A percentile compares a stretch with the other conserved stretches of the same genome.
These are phyloP conservation scores for Cassiopea andromeda DNA, from an alignment of 30 jellyfish, hydroid and myxozoan genomes.

Conservation along the genomic window DNA sequence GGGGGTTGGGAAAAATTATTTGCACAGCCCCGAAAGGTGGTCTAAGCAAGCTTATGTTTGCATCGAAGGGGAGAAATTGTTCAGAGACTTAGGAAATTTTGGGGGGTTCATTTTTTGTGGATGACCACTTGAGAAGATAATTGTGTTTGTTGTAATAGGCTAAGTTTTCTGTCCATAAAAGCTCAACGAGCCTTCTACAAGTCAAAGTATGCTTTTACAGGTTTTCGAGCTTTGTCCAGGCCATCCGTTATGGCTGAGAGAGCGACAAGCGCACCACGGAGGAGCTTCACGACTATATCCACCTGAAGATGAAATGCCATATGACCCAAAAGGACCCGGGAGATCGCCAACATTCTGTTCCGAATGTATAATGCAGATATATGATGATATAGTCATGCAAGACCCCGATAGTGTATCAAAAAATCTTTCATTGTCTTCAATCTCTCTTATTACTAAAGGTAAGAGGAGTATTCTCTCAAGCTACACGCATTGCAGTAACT, in stretches of 20 bases:
- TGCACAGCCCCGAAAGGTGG: no score
- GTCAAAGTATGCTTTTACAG: no score
- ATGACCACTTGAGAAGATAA: no score
- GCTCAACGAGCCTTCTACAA: no score
- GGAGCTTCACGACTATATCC: conserved; percentile 93
- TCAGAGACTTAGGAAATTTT: no score
- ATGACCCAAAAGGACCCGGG: conserved; percentile 85
- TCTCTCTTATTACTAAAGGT: not conserved
- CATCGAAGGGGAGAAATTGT: no score
- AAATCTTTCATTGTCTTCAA: not conserved
- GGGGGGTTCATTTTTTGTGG: no score
- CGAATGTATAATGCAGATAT: conserved; percentile 45
- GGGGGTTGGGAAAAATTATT: no score
- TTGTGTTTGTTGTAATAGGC: no score
- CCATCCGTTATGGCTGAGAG: conserved; percentile 96
- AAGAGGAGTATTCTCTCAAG: not conserved
- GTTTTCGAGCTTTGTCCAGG: conserved; percentile 84
- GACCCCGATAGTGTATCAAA: not conserved
- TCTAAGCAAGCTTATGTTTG: no score
- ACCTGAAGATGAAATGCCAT: conserved; percentile 75
- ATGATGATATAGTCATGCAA: not conserved
- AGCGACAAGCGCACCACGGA: conserved; percentile 89
- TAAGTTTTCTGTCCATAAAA: no score
- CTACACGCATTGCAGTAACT: no score
- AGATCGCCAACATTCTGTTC: conserved; percentile 80